Evolutionary conservation across 2,888 invertebrate species (phyloP).

Genomic region (Hermaeophaga mercurialis): DNA sequence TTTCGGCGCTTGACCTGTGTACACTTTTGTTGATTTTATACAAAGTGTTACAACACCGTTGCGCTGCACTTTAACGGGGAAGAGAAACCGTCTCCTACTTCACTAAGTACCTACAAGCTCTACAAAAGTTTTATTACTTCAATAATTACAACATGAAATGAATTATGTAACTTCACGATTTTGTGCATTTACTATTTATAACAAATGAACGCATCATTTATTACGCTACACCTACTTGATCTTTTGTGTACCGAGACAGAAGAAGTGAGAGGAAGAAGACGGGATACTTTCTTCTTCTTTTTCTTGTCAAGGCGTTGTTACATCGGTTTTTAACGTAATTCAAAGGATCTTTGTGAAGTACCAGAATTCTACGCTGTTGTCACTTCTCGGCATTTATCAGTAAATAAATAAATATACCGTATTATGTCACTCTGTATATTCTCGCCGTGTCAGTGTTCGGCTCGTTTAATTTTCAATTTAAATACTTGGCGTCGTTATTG

Average conservation of each 20-base stretch:
- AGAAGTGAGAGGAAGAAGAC: not conserved
- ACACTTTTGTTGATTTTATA: no score
- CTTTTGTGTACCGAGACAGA: constrained; percentile 12
- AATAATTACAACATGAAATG: constrained; percentile 9
- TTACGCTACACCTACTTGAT: constrained; percentile 23
- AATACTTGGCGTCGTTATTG: constrained; percentile 26
- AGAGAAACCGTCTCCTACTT: not conserved
- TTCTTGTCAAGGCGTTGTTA: not conserved
- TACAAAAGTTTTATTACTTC: not conserved
- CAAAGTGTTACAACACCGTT: no score
- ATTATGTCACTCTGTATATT: constrained; percentile 16
- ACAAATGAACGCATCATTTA: constrained; percentile 26
- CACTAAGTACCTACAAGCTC: not conserved
- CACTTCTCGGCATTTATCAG: no score
- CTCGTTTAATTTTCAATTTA: constrained; percentile 33
- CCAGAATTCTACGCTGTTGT: no score
- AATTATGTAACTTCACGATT: constrained; percentile 25
- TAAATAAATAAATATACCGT: not conserved
- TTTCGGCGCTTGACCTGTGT: constrained; percentile 17
- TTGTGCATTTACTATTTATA: constrained; percentile 28
- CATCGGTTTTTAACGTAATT: not conserved
- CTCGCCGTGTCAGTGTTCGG: constrained; percentile 23
- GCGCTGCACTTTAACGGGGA: not conserved
- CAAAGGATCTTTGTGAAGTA: no score
- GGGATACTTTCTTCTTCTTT: not conserved